Conservation (phyloP, 2,888 invertebrate species). For the Heliothis peltigera region DNA sequence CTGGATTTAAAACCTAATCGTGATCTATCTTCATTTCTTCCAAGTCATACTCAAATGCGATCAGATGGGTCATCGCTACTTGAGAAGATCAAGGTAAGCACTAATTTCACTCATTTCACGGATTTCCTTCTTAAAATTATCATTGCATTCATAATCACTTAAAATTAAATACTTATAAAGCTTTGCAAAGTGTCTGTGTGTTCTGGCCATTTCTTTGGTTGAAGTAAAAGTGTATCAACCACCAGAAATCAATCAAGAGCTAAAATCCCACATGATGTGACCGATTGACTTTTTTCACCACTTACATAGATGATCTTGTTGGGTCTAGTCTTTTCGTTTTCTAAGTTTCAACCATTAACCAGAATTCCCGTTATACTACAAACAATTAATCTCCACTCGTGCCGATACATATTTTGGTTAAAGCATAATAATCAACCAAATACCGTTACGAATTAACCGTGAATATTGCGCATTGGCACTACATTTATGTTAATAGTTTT, state of each 20-base stretch:
- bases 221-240: too few relatives aligned
- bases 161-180: neutral
- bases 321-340: too few relatives aligned
- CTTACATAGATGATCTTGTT: too few relatives aligned
- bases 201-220: too few relatives aligned
- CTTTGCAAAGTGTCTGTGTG: too few relatives aligned
- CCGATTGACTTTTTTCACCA: too few relatives aligned
- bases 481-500: conserved; percentile 37
- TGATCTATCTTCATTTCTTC: neutral
- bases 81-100: conserved; percentile 25
- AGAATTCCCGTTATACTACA: neutral
- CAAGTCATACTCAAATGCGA: neutral
- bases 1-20: neutral
- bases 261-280: too few relatives aligned
- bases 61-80: conserved; percentile 8
- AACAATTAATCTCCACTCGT: conserved; percentile 2
- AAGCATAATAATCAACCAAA: conserved; percentile 23
- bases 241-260: too few relatives aligned
- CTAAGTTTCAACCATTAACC: neutral
- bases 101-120: conserved; percentile 5
- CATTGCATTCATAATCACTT: neutral
- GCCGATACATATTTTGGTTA: neutral
- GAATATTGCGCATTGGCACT: conserved; percentile 33
- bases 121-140: neutral
- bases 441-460: conserved; percentile 46